Evolutionary conservation across 2,113 vertebrate species (phyloP), one percentile per base, ranked within the genome.

Genomic region (Campylorhamphus procurvoides): DNA sequence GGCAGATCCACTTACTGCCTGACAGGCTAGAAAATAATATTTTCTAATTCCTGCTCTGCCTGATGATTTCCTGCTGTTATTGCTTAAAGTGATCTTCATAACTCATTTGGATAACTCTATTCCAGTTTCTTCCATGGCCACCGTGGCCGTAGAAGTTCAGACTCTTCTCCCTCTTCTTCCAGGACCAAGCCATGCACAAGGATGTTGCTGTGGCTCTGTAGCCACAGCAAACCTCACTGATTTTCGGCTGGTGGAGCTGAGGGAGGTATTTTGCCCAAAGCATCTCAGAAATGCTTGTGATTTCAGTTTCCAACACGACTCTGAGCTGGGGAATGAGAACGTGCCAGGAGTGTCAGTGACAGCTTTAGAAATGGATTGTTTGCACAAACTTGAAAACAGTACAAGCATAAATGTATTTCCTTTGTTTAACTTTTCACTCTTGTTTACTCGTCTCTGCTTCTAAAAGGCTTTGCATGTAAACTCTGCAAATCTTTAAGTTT

Each of bases 391-490:
- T 97, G 96, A 96, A 97, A 97, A 97, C 94, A 97, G 97, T 82
- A 96, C 97, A 97, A 97, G 98, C 96, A 98, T 92, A 97, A 98
- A 97, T 93, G 91, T 97, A 97, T 97, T 94, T 97, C 97, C 93
- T 98, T 96, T 94, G 97, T 98, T 98, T 98, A 97, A 96, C 95
- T 98, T 98, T 97, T 86, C 95, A 64, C 77, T 96, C 91, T 95
- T 98, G 97, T 98, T 98, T 98, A 98, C 97, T 94, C 94, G 1
- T 92, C 88, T 87, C 93, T 95, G 96, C 97, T 98, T 97, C 97
- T 98, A 98, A 98, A 97, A 98, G 97, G 97, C 95, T 96, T 97
- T 97, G 96, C 95, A 97, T 97, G 97, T 97, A 98, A 98, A 97
- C 94, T 95, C 95, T 97, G 96, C 93, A 97, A 97, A 97, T 97